Evolutionary conservation across 1,140 invertebrate species (phyloP).

Genomic region (Rhopalosiphum padi): DNA sequence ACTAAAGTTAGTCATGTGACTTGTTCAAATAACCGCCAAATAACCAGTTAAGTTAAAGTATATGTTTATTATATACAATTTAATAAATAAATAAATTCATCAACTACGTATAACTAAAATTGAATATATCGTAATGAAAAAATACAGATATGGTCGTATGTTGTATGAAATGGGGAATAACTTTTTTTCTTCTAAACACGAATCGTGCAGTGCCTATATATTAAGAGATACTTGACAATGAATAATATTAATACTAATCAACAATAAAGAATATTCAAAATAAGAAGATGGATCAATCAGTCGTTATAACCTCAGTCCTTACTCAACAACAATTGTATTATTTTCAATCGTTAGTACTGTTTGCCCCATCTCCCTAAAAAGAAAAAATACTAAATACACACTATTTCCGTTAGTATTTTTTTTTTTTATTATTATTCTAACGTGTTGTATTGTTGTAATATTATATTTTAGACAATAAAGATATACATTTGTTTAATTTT

Average conservation of each 20-base stretch:
- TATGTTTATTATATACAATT: neutral
- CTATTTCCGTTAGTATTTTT: neutral
- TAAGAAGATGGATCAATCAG: neutral
- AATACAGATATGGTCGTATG: no score
- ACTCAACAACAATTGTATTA: slow-evolving; percentile 3
- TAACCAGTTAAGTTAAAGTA: neutral
- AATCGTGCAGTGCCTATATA: neutral
- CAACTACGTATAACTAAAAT: neutral
- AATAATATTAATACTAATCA: neutral
- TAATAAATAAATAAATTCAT: neutral
- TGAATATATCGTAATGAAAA: neutral
- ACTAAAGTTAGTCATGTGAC: neutral
- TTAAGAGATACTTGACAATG: neutral
- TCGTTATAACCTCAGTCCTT: neutral
- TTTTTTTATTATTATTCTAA: neutral
- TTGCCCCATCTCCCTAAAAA: neutral
- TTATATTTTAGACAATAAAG: neutral
- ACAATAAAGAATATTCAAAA: neutral
- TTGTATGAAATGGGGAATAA: neutral
- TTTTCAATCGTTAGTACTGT: neutral
- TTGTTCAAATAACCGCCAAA: neutral
- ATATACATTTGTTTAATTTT: neutral
- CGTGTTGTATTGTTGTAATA: neutral
- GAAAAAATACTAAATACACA: neutral
- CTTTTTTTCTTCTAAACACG: neutral